A percentile compares a stretch with the other conserved stretches of the same genome.
These are phyloP conservation scores for Orius laevigatus DNA, from an alignment of 1,140 invertebrate species.

Conservation along the genomic window DNA sequence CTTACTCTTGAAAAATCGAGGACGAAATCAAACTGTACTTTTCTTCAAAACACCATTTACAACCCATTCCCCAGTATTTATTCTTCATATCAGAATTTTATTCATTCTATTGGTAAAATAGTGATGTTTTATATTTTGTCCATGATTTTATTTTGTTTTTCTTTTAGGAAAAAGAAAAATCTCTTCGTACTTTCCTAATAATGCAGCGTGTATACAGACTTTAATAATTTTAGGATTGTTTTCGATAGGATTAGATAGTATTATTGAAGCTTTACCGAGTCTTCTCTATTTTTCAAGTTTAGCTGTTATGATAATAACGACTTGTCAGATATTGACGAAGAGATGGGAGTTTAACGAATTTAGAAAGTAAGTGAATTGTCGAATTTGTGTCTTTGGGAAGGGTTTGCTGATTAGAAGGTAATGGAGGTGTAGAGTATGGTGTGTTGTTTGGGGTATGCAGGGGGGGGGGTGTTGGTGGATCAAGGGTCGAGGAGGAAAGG, in stretches of 20 bases:
- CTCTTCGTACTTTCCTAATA: conserved; percentile 3
- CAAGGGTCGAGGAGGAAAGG: too few relatives aligned
- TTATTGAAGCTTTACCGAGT: conserved; percentile 26
- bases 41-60: conserved; percentile 12
- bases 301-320: conserved; percentile 27
- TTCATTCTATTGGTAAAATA: conserved; percentile 9
- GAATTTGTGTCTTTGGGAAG: neutral
- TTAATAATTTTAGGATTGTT: conserved; percentile 25
- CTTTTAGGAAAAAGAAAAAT: conserved; percentile 7
- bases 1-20: conserved; percentile 34
- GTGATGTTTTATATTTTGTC: neutral
- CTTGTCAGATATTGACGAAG: conserved; percentile 27
- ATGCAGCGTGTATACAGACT: conserved; percentile 7
- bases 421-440: too few relatives aligned
- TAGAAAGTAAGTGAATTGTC: conserved; percentile 16
- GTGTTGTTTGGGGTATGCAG: too few relatives aligned
- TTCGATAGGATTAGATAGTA: conserved; percentile 24
- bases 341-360: conserved; percentile 24
- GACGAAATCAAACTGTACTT: conserved; percentile 6
- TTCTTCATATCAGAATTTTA: conserved; percentile 8
- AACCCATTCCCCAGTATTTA: conserved; percentile 3
- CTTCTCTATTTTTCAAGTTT: conserved; percentile 28
- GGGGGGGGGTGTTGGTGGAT: too few relatives aligned
- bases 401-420: too few relatives aligned
- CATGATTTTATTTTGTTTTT: neutral